Evolutionary conservation across 2,888 invertebrate genomes (phyloP).

Genomic region (Labia minor): DNA sequence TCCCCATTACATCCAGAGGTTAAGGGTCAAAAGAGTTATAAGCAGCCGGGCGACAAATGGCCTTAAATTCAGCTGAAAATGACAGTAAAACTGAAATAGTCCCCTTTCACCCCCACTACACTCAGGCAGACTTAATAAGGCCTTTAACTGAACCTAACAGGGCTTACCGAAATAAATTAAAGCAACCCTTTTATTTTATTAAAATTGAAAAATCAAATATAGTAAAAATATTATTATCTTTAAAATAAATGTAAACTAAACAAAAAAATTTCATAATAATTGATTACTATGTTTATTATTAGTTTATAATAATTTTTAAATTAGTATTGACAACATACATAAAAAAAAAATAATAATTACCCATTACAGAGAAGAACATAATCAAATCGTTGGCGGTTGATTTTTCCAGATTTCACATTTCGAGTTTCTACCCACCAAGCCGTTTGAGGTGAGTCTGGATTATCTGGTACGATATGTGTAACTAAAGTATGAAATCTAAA

Average conservation of each 20-base stretch:
- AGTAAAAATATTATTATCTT: too few relatives aligned
- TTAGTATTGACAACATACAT: too few relatives aligned
- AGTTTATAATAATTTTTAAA: too few relatives aligned
- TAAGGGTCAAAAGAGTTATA: slow-evolving; percentile 1
- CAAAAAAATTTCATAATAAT: too few relatives aligned
- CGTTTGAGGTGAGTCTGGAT: slow-evolving; percentile 31
- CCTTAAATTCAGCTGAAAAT: slow-evolving; percentile 8
- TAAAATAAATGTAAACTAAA: too few relatives aligned
- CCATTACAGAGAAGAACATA: slow-evolving; percentile 59
- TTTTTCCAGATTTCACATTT: slow-evolving; percentile 38
- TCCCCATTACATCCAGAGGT: not conserved
- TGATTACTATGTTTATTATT: too few relatives aligned
- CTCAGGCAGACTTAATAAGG: not conserved
- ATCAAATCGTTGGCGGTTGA: slow-evolving; percentile 45
- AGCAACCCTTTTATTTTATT: not conserved
- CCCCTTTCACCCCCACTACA: not conserved
- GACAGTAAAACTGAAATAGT: not conserved
- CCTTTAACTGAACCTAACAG: not conserved
- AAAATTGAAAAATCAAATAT: not conserved
- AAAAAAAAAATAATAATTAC: too few relatives aligned
- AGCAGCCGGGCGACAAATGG: slow-evolving; percentile 4
- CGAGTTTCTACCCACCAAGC: slow-evolving; percentile 41
- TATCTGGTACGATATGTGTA: not conserved
- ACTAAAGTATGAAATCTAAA: not conserved
- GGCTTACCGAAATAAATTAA: not conserved